Conservation (phyloP, 1,140 invertebrate genomes). For the Pseudobourletiella spinata region DNA sequence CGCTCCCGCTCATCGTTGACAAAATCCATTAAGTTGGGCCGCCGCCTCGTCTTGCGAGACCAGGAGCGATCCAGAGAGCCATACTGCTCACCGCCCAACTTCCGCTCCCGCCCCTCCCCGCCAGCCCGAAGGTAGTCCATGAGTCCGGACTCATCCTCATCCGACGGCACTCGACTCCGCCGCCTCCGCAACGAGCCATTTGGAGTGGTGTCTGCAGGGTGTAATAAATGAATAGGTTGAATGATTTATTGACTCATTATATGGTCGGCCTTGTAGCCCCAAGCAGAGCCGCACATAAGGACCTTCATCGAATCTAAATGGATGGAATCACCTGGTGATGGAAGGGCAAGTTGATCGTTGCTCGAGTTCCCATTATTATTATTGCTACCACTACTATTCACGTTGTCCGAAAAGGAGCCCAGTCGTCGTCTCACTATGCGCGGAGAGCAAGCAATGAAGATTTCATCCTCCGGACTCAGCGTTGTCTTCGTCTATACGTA, state of each 20-base stretch:
- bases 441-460: conserved; percentile 57
- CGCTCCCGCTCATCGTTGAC: conserved; percentile 54
- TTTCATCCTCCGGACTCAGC: conserved; percentile 45
- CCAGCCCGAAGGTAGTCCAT: conserved; percentile 76
- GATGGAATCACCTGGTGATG: conserved; percentile 28
- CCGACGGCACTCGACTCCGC: conserved; percentile 66
- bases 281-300: no score
- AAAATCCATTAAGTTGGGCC: conserved; percentile 53
- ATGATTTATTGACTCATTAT: no score
- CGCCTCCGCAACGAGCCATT: conserved; percentile 73
- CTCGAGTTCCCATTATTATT: conserved; percentile 28
- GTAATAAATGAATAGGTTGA: no score
- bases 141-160: conserved; percentile 72
- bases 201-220: conserved; percentile 67
- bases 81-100: conserved; percentile 36
- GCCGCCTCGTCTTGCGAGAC: conserved; percentile 66
- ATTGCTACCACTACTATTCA: conserved; percentile 36
- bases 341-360: conserved; percentile 27
- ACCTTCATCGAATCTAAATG: no score
- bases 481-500: conserved; percentile 37
- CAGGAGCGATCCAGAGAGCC: conserved; percentile 66
- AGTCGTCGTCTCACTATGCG: conserved; percentile 54
- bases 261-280: no score
- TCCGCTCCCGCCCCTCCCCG: conserved; percentile 62
- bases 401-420: conserved; percentile 53